phyloP scores from a whole-genome alignment of 2,113 vertebrate genomes.

The Fukomys damarensis region DNA sequence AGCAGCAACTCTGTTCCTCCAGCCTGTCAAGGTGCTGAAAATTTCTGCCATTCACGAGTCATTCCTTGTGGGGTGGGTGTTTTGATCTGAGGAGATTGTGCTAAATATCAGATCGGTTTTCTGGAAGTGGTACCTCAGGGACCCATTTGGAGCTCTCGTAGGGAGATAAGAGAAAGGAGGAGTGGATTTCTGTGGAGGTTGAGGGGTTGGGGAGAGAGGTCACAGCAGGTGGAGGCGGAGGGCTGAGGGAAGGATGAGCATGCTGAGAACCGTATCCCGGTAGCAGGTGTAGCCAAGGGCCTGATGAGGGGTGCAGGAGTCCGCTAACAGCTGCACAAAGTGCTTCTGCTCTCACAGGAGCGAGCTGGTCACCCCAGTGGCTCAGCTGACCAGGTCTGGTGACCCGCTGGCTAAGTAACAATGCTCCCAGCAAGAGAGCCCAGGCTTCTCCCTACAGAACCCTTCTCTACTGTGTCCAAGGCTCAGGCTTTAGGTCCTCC shows the following conservation, averaged over 20 bases:
- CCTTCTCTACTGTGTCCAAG: background rate
- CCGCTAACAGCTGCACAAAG: background rate
- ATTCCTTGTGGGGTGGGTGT: background rate
- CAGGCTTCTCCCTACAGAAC: background rate
- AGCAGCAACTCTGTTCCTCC: too few species aligned
- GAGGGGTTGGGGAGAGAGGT: background rate
- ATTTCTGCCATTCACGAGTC: background rate
- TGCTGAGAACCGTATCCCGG: background rate
- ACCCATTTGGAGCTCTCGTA: too few species aligned
- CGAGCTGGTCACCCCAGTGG: background rate
- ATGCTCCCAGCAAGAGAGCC: background rate
- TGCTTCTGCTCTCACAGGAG: background rate
- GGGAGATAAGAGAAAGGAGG: background rate
- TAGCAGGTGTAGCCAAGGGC: background rate
- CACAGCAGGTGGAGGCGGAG: background rate
- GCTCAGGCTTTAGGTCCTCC: background rate
- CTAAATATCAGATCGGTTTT: background rate
- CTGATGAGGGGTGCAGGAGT: background rate
- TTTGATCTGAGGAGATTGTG: background rate
- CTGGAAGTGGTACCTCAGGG: background rate
- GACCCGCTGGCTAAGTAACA: accelerated
- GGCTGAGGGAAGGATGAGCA: background rate
- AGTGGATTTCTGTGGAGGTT: background rate
- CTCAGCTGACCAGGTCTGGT: background rate
- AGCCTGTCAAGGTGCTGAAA: background rate